Percentiles rank a stretch among this genome's conserved stretches.
Conservation (phyloP, 2,888 invertebrate species). For the Gryllus longicercus region DNA sequence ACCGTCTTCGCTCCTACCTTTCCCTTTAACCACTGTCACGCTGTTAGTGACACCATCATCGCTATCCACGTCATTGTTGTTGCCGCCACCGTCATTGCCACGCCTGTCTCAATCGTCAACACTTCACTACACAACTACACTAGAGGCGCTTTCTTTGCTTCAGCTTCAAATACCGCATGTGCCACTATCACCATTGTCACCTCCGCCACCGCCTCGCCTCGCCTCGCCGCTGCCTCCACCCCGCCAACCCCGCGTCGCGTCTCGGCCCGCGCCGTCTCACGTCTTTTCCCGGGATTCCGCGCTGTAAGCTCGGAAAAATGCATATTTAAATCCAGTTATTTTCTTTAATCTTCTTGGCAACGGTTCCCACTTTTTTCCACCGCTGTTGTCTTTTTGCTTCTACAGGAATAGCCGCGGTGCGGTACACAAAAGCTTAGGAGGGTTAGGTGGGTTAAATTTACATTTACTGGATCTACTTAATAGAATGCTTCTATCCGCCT, state of each 20-base stretch:
- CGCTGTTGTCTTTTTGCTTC: conserved; percentile 9
- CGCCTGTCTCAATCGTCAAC: no score
- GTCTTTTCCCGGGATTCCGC: neutral
- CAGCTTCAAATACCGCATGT: no score
- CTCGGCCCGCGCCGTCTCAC: neutral
- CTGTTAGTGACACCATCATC: no score
- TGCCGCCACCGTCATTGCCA: no score
- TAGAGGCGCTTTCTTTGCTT: no score
- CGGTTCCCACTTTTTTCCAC: conserved; percentile 1
- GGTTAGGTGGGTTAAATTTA: conserved; percentile 17
- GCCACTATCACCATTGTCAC: neutral
- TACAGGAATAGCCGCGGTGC: conserved; percentile 17
- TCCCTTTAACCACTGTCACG: no score
- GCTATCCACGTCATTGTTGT: no score
- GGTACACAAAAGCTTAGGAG: conserved; percentile 17
- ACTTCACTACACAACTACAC: no score
- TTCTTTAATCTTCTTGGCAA: conserved; percentile 17
- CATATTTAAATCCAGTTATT: conserved; percentile 17
- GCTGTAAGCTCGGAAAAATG: conserved; percentile 8
- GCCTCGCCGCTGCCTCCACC: neutral
- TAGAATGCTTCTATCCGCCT: neutral
- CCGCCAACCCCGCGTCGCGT: neutral
- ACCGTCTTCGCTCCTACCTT: no score
- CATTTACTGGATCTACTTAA: conserved; percentile 10
- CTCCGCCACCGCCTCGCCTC: neutral